Percentiles rank a stretch among this genome's conserved stretches.
Conservation (phyloP, 2,113 vertebrate genomes). For the Vombatus ursinus region DNA sequence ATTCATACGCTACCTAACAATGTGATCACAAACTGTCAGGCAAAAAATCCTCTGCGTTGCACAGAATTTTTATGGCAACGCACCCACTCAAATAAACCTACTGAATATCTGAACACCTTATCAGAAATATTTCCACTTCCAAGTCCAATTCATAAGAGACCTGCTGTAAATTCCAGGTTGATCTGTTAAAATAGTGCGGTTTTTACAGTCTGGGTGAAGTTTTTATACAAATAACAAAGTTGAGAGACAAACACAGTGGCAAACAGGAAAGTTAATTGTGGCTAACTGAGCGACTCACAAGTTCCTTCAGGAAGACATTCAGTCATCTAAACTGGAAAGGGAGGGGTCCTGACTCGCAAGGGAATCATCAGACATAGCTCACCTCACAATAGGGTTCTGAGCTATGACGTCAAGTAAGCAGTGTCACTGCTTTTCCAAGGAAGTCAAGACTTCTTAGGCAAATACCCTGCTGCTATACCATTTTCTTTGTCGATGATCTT, state of each 20-base stretch:
- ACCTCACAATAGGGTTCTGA: conserved; percentile 85
- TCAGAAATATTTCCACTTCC: background rate
- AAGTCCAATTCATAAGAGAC: background rate
- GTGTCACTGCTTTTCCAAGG: conserved; percentile 74
- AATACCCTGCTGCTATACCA: conserved; percentile 87
- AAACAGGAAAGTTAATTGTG: conserved; percentile 45
- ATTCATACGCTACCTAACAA: background rate
- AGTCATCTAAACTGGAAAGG: conserved; percentile 65
- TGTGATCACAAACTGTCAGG: background rate
- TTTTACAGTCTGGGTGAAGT: conserved; percentile 22
- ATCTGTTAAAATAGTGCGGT: background rate
- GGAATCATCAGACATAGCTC: conserved; percentile 87
- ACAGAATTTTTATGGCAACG: background rate
- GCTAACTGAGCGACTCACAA: conserved; percentile 48
- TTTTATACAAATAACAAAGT: conserved; percentile 54
- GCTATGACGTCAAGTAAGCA: conserved; percentile 90
- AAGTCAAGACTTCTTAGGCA: conserved; percentile 66
- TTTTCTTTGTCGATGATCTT: conserved; percentile 75
- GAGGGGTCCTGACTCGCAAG: conserved; percentile 76
- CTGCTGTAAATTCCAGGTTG: background rate
- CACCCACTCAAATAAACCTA: background rate
- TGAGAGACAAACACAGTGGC: conserved; percentile 38
- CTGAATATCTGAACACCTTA: background rate
- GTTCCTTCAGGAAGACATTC: conserved; percentile 68
- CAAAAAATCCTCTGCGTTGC: background rate